Evolutionary conservation across 2,113 vertebrate genomes (phyloP), one percentile per base, ranked within the genome.

Genomic region (Aspidoscelis tigris): DNA sequence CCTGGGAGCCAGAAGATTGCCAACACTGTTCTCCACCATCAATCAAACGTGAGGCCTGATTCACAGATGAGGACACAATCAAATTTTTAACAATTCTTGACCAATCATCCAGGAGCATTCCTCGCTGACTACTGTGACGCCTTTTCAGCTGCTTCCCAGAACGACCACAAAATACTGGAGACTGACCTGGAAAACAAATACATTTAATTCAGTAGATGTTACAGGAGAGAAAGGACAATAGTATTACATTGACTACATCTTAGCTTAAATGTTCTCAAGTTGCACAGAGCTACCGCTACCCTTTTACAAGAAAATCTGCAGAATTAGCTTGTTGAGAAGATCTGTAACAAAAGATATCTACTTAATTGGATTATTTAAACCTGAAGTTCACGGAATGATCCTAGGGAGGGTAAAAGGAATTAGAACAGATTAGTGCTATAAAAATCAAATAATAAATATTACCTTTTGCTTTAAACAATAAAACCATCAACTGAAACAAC

Each of bases 1-100:
- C 98, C 93, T 99, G 99, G 0, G 99, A 99, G 20, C 99, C 99
- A 0, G 98, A 99, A 2, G 99, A 99, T 93, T 99, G 99, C 99
- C 99, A 99, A 83, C 98, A 99, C 91, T 98, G 98, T 87, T 99
- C 99, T 1, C 97, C 97, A 81, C 96, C 95, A 86, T 99, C 98
- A 72, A 99, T 97, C 74, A 99, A 97, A 41, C 98, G 97, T 0
- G 97, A 97, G 4, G 97, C 98, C 93, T 99, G 99, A 95, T 97
- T 99, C 65, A 98, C 97, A 0, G 99, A 98, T 0, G 99, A 99
- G 0, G 98, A 99, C 39, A 99, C 98, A 0, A 94, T 98, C 81
- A 99, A 93, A 91, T 94, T 98, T 94, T 98, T 99, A 81, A 99
- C 98, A 83, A 98, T 98, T 24, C 98, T 96, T 18, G 98, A 97